These are phyloP conservation scores for Drosophila rufa DNA, from an alignment of 1,140 invertebrate species.

Conservation along the genomic window DNA sequence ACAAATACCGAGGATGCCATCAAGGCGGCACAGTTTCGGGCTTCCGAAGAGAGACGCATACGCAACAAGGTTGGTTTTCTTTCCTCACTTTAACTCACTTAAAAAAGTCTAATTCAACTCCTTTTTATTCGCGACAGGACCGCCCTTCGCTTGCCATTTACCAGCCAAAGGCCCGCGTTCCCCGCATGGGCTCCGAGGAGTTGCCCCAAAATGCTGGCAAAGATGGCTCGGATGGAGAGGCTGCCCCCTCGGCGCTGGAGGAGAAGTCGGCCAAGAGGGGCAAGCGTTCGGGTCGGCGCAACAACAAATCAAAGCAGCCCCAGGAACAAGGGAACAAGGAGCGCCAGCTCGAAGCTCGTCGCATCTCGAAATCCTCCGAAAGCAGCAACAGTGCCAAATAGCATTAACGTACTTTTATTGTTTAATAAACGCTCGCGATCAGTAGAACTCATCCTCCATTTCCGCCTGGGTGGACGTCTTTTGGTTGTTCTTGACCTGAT, in stretches of 20 bases:
- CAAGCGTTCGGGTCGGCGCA: constrained; percentile 55
- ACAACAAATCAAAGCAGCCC: constrained; percentile 55
- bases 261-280: constrained; percentile 31
- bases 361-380: constrained; percentile 65
- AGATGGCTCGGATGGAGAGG: constrained; percentile 38
- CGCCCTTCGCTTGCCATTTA: constrained; percentile 83
- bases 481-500: constrained; percentile 94
- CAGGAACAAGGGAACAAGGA: constrained; percentile 26
- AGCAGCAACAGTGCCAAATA: constrained; percentile 61
- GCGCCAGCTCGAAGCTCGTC: constrained; percentile 8
- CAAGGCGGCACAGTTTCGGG: constrained; percentile 27
- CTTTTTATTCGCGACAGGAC: constrained; percentile 64
- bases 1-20: constrained; percentile 11
- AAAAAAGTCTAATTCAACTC: background rate
- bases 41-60: constrained; percentile 83
- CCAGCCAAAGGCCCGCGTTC: constrained; percentile 71
- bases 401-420: constrained; percentile 28
- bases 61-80: constrained; percentile 85
- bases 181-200: constrained; percentile 55
- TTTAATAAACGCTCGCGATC: constrained; percentile 33
- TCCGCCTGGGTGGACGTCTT: constrained; percentile 49
- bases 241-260: constrained; percentile 16
- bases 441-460: constrained; percentile 70
- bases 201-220: constrained; percentile 33
- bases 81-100: no score